Conservation (phyloP, 1,140 invertebrate species). For the Marisa cornuarietis region DNA sequence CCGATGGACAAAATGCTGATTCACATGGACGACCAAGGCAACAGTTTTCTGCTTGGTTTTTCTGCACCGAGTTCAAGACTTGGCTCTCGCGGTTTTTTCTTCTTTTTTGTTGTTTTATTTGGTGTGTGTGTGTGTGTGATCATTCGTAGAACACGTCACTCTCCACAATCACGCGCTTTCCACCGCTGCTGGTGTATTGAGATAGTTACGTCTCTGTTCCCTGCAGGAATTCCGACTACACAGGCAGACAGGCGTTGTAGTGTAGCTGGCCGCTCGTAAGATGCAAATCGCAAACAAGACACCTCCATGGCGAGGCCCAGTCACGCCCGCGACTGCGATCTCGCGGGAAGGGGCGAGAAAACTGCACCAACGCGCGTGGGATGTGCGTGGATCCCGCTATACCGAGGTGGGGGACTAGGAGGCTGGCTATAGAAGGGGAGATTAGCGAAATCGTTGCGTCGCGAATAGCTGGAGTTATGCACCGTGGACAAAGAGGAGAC, state of each 20-base stretch:
- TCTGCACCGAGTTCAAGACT: too few relatives aligned
- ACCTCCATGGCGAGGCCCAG: neutral
- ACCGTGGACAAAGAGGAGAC: slow-evolving; percentile 7
- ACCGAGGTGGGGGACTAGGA: neutral
- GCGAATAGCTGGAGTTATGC: neutral
- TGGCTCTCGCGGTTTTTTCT: too few relatives aligned
- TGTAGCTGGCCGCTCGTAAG: neutral
- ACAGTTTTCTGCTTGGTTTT: too few relatives aligned
- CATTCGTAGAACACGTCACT: too few relatives aligned
- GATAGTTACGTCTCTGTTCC: neutral
- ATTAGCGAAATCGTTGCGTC: neutral
- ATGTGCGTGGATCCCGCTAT: too few relatives aligned
- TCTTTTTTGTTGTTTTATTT: too few relatives aligned
- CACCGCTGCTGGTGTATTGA: too few relatives aligned
- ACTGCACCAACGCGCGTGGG: neutral
- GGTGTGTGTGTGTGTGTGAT: too few relatives aligned
- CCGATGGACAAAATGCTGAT: too few relatives aligned
- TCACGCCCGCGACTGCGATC: neutral
- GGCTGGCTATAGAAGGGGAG: neutral
- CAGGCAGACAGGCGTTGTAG: neutral
- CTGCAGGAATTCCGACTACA: neutral
- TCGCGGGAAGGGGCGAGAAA: neutral
- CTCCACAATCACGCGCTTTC: too few relatives aligned
- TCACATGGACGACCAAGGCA: too few relatives aligned
- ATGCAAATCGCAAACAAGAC: neutral